Evolutionary conservation across 2,113 vertebrate species (phyloP).

Genomic region (Leiothrix lutea): DNA sequence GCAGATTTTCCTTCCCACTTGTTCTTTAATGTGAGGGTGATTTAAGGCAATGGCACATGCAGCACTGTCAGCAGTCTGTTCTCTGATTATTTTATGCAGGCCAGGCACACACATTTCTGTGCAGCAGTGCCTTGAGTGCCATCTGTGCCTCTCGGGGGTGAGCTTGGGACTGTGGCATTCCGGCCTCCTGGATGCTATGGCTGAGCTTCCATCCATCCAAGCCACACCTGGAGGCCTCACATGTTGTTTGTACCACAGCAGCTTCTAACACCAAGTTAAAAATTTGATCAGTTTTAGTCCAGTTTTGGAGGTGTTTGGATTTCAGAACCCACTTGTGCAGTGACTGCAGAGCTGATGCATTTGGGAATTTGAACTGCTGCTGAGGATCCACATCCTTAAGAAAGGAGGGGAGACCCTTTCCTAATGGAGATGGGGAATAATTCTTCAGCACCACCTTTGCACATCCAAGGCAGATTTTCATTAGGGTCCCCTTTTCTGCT

Average conservation of each 20-base stretch:
- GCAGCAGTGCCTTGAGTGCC: neutral
- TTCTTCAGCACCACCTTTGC: neutral
- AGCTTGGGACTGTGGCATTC: neutral
- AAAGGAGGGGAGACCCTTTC: neutral
- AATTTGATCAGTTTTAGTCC: neutral
- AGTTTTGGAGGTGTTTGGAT: neutral
- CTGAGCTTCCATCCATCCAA: neutral
- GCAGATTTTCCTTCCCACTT: slow-evolving; percentile 2
- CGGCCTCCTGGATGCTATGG: neutral
- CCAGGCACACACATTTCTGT: neutral
- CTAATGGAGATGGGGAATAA: neutral
- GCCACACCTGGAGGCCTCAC: neutral
- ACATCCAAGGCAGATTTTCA: neutral
- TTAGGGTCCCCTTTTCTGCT: neutral
- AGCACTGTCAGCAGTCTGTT: neutral
- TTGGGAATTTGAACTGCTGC: neutral
- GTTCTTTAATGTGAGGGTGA: neutral
- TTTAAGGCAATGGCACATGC: neutral
- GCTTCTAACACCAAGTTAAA: neutral
- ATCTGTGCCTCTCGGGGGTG: neutral
- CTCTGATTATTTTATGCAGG: neutral
- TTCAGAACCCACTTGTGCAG: neutral
- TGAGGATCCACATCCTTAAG: neutral
- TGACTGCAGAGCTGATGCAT: neutral
- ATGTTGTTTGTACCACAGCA: too few relatives aligned